Evolutionary conservation across 2,888 invertebrate species (phyloP), one percentile per base, ranked within the genome.

Genomic region (Dicyrtoma fusca): DNA sequence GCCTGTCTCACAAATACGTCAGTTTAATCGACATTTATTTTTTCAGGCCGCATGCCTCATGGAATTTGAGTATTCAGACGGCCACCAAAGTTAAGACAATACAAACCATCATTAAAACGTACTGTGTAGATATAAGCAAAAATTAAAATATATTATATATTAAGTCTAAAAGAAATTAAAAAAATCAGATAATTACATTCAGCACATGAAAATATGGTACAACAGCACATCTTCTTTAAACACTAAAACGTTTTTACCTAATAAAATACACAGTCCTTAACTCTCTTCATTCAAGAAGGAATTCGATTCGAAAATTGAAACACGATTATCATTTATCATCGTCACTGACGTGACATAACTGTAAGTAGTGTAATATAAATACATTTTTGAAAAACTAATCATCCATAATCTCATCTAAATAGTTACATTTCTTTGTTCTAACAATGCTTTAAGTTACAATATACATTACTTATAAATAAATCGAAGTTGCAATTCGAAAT

Each of bases 201-300:
- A 34, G 34, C 34, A 34, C 8, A 5, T 34, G 34, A 5, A 34
- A 34, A 34, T 34, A 8, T 34, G 34, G 34, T 34, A 34, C 34
- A 34, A 3, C 8, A 8, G 34, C 8, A 34, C 34, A 34, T 34
- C 34, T 34, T 34, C 34, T 34, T 34, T 34, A 34, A 3, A 34
- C 34, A 34, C 34, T 34, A 34, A 34, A 34, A 3, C 4, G 3
- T 34, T 34, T 53, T 53, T 23, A n/a, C n/a, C n/a, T n/a, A 23
- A 53, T 53, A 53, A 53, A 53, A 53, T 53, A 53, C 34, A 34
- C 53, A 53, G 53, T 53, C 53, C 53, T 53, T 53, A 19, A 23
- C 21, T 53, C 53, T 53, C 53, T 53, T 53, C 53, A n/a, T 53
- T 23, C 17, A 19, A 53, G 53, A 53, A 19, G 21, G 21, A 53